phyloP scores from a whole-genome alignment of 2,888 invertebrate species.

The Gonocerus acuteangulatus region DNA sequence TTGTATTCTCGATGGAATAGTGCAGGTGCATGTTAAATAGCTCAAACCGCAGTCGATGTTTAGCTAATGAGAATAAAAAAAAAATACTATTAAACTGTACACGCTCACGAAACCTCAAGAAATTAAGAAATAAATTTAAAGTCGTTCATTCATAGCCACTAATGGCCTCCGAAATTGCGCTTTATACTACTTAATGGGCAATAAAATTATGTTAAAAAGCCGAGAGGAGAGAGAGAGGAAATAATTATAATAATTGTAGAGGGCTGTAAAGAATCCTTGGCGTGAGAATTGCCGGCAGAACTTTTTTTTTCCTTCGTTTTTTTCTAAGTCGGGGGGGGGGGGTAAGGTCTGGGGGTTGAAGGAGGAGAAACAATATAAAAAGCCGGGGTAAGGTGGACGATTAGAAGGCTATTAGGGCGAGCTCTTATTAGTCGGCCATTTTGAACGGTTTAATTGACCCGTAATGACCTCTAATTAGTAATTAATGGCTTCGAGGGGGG shows the following conservation, averaged over 20 bases:
- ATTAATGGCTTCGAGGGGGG: slow-evolving; percentile 32
- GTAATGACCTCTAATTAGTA: slow-evolving; percentile 36
- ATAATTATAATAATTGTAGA: slow-evolving; percentile 24
- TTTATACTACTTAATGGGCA: slow-evolving; percentile 11
- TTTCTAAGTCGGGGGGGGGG: not conserved
- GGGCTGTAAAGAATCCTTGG: slow-evolving; percentile 22
- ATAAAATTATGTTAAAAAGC: slow-evolving; percentile 22
- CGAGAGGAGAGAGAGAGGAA: not conserved
- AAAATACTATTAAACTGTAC: too few species aligned
- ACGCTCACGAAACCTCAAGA: not conserved
- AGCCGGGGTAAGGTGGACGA: slow-evolving; percentile 24
- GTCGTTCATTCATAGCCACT: not conserved
- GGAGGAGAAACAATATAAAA: slow-evolving; percentile 20
- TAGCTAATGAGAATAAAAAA: too few species aligned
- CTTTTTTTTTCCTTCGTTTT: not conserved
- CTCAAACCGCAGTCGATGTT: too few species aligned
- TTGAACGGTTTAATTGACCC: slow-evolving; percentile 35
- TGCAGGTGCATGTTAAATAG: too few species aligned
- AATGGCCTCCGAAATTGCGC: not conserved
- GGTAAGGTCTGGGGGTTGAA: not conserved
- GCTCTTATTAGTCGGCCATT: slow-evolving; percentile 31
- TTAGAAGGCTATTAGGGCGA: slow-evolving; percentile 25
- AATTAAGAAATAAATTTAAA: slow-evolving; percentile 4
- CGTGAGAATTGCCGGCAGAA: slow-evolving; percentile 22
- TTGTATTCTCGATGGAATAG: too few species aligned